A percentile compares a stretch with the other conserved stretches of the same genome.
phyloP scores from a whole-genome alignment of 2,113 vertebrate genomes.

The Girardinichthys multiradiatus region DNA sequence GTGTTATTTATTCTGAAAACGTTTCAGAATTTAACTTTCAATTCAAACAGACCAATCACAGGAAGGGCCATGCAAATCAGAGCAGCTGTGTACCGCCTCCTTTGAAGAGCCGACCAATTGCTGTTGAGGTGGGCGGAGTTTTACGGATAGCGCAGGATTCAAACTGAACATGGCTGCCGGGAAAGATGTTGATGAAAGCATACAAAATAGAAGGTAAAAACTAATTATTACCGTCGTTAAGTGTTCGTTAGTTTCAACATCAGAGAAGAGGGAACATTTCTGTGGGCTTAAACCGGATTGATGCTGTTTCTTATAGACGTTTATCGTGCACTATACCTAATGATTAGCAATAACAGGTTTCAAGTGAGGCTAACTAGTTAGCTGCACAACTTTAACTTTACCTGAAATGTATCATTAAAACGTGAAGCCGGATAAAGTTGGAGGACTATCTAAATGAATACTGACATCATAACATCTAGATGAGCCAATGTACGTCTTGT shows the following conservation, averaged over 20 bases:
- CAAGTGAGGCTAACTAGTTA: not conserved
- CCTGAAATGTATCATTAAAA: not conserved
- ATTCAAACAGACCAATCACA: slow-evolving; percentile 80
- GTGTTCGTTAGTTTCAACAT: not conserved
- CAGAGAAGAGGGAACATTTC: rapidly evolving
- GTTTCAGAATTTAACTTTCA: not conserved
- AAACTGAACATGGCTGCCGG: slow-evolving; percentile 81
- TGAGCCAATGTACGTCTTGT: not conserved
- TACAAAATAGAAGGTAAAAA: slow-evolving; percentile 72
- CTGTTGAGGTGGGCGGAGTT: slow-evolving; percentile 38
- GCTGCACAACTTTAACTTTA: no score
- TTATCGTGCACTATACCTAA: not conserved
- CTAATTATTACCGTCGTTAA: rapidly evolving
- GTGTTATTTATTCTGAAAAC: no score
- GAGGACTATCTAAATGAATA: not conserved
- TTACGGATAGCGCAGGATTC: slow-evolving; percentile 72
- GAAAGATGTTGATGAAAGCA: slow-evolving; percentile 72
- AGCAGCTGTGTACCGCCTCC: slow-evolving; percentile 4
- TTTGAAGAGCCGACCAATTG: slow-evolving; percentile 54
- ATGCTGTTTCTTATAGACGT: rapidly evolving
- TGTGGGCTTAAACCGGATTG: rapidly evolving
- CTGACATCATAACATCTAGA: not conserved
- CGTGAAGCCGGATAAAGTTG: not conserved
- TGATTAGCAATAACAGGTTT: not conserved
- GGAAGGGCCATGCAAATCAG: not conserved